Evolutionary conservation across 2,888 invertebrate genomes (phyloP).

Genomic region (Agriotes lineatus): DNA sequence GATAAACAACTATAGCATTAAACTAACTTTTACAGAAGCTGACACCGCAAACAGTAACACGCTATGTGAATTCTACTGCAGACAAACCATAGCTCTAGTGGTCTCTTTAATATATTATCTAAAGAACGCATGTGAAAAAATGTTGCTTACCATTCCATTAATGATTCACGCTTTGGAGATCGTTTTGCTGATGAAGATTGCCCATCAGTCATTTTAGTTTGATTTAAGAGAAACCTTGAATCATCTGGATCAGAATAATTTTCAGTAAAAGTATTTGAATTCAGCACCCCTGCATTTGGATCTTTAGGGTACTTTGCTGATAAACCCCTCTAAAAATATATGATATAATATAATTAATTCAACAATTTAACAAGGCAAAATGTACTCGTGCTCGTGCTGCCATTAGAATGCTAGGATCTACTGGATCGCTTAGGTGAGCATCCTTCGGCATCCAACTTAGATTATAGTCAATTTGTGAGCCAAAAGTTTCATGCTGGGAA

Average conservation of each 20-base stretch:
- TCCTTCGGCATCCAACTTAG: constrained; percentile 23
- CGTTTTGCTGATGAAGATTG: not conserved
- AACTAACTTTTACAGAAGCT: no score
- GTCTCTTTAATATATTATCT: no score
- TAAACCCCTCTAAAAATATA: not conserved
- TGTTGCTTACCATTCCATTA: constrained; percentile 33
- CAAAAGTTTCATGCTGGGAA: constrained; percentile 20
- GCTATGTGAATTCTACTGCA: no score
- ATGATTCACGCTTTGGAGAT: constrained; percentile 26
- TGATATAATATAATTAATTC: not conserved
- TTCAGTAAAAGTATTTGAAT: not conserved
- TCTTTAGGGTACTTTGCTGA: not conserved
- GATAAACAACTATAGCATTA: no score
- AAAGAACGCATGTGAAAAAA: no score
- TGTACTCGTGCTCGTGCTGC: constrained; percentile 10
- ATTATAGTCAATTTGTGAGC: constrained; percentile 33
- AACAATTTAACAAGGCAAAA: not conserved
- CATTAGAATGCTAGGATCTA: constrained; percentile 19
- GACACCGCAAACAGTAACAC: no score
- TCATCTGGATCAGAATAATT: not conserved
- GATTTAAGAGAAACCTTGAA: constrained; percentile 9
- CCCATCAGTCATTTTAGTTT: not conserved
- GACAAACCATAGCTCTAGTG: no score
- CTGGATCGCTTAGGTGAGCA: constrained; percentile 6
- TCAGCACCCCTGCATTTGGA: not conserved